phyloP scores from a whole-genome alignment of 2,797 vertebrate genomes.

The Chrysocyon brachyurus region DNA sequence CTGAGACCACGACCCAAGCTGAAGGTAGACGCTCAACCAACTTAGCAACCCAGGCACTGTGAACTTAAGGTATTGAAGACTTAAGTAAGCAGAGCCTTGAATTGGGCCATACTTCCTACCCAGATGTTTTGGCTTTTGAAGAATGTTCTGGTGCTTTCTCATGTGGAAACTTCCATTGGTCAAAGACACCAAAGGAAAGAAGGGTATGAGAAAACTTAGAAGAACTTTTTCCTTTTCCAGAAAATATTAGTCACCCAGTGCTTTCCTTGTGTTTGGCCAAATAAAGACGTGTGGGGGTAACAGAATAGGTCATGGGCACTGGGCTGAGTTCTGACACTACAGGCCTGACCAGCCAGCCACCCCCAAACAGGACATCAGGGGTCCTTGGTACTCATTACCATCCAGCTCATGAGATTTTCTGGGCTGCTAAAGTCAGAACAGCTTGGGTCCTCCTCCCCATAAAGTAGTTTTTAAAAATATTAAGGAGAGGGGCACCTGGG shows the following conservation, averaged over 20 bases:
- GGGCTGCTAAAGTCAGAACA: not conserved
- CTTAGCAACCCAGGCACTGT: too few species aligned
- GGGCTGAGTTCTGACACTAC: not conserved
- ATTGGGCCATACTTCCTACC: not conserved
- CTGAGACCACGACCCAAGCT: too few species aligned
- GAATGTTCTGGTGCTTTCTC: not conserved
- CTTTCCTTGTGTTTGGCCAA: not conserved
- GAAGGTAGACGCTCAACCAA: too few species aligned
- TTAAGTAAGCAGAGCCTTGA: not conserved
- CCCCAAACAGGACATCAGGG: too few species aligned
- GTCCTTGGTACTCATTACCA: not conserved
- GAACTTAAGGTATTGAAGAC: not conserved
- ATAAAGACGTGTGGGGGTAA: not conserved
- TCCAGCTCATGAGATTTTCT: not conserved
- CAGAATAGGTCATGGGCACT: not conserved
- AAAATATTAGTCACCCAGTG: not conserved
- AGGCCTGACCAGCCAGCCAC: not conserved
- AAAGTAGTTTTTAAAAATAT: not conserved
- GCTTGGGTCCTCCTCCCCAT: not conserved
- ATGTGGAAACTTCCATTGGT: conserved; percentile 2
- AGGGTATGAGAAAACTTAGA: not conserved
- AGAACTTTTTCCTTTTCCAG: not conserved
- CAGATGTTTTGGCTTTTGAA: not conserved
- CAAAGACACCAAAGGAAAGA: not conserved
- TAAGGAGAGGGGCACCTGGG: not conserved